Evolutionary conservation across 1,140 invertebrate species (phyloP).

Genomic region (Manduca sexta): DNA sequence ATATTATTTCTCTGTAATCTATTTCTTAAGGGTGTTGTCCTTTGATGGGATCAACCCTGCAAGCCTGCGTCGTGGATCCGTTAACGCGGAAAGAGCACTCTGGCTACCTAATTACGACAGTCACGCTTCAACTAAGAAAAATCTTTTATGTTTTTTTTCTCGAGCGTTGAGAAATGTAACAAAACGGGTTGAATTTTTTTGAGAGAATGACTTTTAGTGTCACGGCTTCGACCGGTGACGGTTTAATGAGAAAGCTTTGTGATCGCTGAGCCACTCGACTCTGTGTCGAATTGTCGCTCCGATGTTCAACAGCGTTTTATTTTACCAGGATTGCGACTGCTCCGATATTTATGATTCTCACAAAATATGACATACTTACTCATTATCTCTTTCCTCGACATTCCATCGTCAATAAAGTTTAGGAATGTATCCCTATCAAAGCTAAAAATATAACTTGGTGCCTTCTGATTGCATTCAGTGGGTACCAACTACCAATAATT

Average conservation of each 20-base stretch:
- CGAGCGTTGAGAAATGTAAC: slow-evolving; percentile 64
- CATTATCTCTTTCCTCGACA: too few species aligned
- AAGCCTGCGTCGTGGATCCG: not conserved
- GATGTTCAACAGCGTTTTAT: slow-evolving; percentile 48
- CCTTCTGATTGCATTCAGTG: too few species aligned
- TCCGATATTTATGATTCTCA: not conserved
- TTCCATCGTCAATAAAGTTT: too few species aligned
- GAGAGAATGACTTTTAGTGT: slow-evolving; percentile 66
- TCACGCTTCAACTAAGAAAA: slow-evolving; percentile 68
- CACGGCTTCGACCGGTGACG: slow-evolving; percentile 59
- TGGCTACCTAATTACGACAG: slow-evolving; percentile 66
- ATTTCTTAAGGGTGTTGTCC: too few species aligned
- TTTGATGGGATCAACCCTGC: too few species aligned
- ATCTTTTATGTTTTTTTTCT: slow-evolving; percentile 66
- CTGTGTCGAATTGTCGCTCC: slow-evolving; percentile 64
- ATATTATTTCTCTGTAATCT: too few species aligned
- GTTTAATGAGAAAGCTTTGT: slow-evolving; percentile 70
- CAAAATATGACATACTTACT: too few species aligned
- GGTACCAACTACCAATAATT: too few species aligned
- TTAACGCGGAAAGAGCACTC: slow-evolving; percentile 37
- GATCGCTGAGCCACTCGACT: slow-evolving; percentile 48
- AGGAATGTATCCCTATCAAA: too few species aligned
- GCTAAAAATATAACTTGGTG: too few species aligned
- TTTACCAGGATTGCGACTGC: slow-evolving; percentile 38
- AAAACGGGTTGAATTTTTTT: slow-evolving; percentile 62